A percentile compares a stretch with the other conserved stretches of the same genome.
Conservation (phyloP, 2,113 vertebrate species). For the Nothocercus julius region DNA sequence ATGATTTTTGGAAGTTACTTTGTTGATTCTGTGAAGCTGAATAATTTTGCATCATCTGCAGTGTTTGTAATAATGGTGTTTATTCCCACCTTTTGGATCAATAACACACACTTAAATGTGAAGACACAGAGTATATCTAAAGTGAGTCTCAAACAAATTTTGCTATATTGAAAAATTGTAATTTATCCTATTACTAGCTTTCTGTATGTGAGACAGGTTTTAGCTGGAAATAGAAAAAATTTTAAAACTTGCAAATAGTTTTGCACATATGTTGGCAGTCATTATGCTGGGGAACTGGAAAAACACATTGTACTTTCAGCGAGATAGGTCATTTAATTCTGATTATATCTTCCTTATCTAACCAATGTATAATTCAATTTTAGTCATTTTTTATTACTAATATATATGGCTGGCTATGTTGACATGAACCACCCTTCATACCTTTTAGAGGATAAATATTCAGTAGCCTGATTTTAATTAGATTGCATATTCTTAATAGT, state of each 20-base stretch:
- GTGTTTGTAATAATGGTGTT: not conserved
- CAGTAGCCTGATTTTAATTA: not conserved
- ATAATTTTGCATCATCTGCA: not conserved
- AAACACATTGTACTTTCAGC: not conserved
- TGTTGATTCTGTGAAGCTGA: not conserved
- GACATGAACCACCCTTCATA: not conserved
- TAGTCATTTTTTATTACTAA: not conserved
- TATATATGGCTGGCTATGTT: not conserved
- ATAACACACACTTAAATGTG: not conserved
- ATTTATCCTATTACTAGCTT: not conserved
- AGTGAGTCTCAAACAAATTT: not conserved
- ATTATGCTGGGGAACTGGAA: not conserved
- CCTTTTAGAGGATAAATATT: not conserved
- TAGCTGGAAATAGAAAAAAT: not conserved
- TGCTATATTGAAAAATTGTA: not conserved
- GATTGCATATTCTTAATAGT: not conserved
- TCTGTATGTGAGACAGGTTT: not conserved
- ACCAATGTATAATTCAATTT: not conserved
- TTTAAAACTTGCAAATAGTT: not conserved
- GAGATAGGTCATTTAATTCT: not conserved
- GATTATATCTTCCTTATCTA: not conserved
- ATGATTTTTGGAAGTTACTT: not conserved
- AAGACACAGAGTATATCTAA: not conserved
- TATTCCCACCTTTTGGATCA: not conserved
- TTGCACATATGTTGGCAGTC: not conserved